phyloP scores from a whole-genome alignment of 2,888 invertebrate species.

The Reticulitermes lucifugus region DNA sequence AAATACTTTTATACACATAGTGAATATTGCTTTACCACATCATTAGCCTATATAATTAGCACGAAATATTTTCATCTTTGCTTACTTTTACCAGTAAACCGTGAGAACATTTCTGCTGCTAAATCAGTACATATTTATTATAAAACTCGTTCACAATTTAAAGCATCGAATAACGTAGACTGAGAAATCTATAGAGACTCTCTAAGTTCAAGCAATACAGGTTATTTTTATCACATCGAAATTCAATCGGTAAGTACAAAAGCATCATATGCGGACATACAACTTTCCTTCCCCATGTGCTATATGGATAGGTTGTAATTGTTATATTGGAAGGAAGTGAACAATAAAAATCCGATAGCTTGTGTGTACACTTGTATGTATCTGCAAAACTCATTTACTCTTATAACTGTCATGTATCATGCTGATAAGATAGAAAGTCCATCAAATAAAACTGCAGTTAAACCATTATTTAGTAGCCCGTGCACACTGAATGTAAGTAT shows the following conservation, averaged over 20 bases:
- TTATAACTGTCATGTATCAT: background rate
- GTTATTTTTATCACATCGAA: background rate
- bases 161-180: too few relatives aligned
- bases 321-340: background rate
- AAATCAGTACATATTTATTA: too few relatives aligned
- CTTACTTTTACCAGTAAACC: too few relatives aligned
- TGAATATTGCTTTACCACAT: too few relatives aligned
- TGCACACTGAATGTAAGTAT: background rate
- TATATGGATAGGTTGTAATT: background rate
- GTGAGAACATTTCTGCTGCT: too few relatives aligned
- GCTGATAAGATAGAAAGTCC: background rate
- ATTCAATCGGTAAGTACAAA: background rate
- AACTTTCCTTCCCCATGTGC: background rate
- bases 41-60: too few relatives aligned
- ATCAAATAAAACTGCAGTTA: background rate
- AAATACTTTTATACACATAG: too few relatives aligned
- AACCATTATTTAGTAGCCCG: background rate
- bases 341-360: conserved; percentile 24
- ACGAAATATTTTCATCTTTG: too few relatives aligned
- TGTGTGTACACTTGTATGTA: background rate
- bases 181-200: background rate
- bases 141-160: too few relatives aligned
- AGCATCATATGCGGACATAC: background rate
- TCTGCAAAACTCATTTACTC: background rate
- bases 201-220: background rate